These are phyloP conservation scores for Pheosia tremula DNA, from an alignment of 2,888 invertebrate genomes.

Conservation along the genomic window DNA sequence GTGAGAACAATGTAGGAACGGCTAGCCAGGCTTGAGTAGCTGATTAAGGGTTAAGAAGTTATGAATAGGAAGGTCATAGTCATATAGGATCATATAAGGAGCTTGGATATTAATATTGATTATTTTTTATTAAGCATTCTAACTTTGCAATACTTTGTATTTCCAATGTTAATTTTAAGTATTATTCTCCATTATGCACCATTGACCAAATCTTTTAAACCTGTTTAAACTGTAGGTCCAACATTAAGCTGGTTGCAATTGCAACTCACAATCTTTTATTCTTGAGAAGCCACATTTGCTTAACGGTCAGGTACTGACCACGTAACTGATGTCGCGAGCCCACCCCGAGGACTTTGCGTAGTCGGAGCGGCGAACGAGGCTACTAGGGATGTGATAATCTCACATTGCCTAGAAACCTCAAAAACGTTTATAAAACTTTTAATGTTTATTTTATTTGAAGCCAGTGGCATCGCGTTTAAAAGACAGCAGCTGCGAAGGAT, in stretches of 20 bases:
- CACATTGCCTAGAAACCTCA: background rate
- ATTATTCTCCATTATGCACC: background rate
- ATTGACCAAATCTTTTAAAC: background rate
- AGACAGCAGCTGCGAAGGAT: too few relatives aligned
- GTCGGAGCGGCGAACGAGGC: background rate
- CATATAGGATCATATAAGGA: background rate
- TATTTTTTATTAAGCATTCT: conserved; percentile 11
- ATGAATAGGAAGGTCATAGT: background rate
- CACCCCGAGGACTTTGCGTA: background rate
- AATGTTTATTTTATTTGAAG: too few relatives aligned
- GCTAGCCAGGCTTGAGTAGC: too few relatives aligned
- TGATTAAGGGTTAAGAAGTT: too few relatives aligned
- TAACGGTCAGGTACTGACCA: too few relatives aligned
- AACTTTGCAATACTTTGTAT: conserved; percentile 30
- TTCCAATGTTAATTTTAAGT: conserved; percentile 20
- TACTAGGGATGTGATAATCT: background rate
- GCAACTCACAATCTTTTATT: background rate
- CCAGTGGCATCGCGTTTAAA: too few relatives aligned
- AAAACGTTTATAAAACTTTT: background rate
- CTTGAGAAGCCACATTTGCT: too few relatives aligned
- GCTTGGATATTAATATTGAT: conserved; percentile 24
- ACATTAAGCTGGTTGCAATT: background rate
- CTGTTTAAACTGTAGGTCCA: background rate
- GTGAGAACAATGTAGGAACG: too few relatives aligned
- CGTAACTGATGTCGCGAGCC: background rate